These are phyloP conservation scores for Muschampia plurimacula DNA, from an alignment of 2,888 invertebrate genomes.

Conservation along the genomic window DNA sequence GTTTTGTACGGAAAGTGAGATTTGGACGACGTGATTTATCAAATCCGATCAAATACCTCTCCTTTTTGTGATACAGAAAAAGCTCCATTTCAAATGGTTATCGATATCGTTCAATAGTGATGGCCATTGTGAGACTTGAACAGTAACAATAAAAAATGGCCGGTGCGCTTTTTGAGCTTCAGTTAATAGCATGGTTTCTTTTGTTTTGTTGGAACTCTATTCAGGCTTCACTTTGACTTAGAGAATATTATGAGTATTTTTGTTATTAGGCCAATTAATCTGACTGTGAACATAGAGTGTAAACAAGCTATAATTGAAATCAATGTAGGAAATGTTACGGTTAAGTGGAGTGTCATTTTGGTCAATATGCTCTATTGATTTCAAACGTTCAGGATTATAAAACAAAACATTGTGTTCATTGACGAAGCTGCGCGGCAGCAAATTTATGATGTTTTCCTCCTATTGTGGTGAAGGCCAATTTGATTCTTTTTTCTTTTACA, in stretches of 20 bases:
- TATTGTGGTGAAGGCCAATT: slow-evolving; percentile 27
- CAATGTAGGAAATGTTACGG: slow-evolving; percentile 54
- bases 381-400: slow-evolving; percentile 36
- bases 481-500: slow-evolving; percentile 4
- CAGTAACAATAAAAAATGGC: not conserved
- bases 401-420: slow-evolving; percentile 49
- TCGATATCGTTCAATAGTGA: slow-evolving; percentile 6
- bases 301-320: slow-evolving; percentile 59
- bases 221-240: too few species aligned
- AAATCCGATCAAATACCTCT: not conserved
- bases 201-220: too few species aligned
- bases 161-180: not conserved
- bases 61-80: slow-evolving; percentile 14
- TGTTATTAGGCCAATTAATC: not conserved
- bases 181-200: too few species aligned
- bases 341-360: slow-evolving; percentile 61
- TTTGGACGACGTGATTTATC: slow-evolving; percentile 9
- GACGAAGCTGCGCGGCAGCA: slow-evolving; percentile 48
- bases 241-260: not conserved
- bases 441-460: slow-evolving; percentile 48
- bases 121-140: not conserved
- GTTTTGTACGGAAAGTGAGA: not conserved
- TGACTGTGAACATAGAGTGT: slow-evolving; percentile 28
- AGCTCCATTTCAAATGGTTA: slow-evolving; percentile 1
- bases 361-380: slow-evolving; percentile 57